phyloP scores from a whole-genome alignment of 2,888 invertebrate species.

The Ischnus inquisitorius region DNA sequence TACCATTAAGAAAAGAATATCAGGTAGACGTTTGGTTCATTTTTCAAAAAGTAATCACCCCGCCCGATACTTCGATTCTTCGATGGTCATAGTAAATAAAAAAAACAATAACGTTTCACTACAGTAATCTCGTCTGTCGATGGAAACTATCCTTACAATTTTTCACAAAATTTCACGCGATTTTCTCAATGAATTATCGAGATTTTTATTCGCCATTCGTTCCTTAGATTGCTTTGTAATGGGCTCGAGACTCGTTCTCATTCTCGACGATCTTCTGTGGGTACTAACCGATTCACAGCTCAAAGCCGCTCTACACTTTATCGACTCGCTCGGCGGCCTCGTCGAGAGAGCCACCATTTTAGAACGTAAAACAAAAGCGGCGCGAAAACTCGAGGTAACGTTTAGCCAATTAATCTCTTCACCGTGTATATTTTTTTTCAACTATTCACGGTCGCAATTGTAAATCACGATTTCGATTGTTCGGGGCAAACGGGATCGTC shows the following conservation, averaged over 20 bases:
- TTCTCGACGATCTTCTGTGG: slow-evolving; percentile 98
- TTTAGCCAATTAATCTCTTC: no score
- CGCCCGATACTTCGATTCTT: slow-evolving; percentile 1
- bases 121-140: not conserved
- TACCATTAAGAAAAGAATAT: slow-evolving; percentile 96
- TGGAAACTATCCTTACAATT: not conserved
- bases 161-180: not conserved
- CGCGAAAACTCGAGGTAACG: slow-evolving; percentile 92
- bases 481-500: no score
- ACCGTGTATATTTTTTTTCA: no score
- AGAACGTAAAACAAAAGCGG: slow-evolving; percentile 93
- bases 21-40: slow-evolving; percentile 87
- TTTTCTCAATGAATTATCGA: not conserved
- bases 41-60: not conserved
- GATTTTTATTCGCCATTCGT: slow-evolving; percentile 74
- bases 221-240: slow-evolving; percentile 95
- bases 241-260: slow-evolving; percentile 95
- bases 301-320: slow-evolving; percentile 96
- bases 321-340: slow-evolving; percentile 93
- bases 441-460: no score
- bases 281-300: slow-evolving; percentile 98
- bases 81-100: not conserved
- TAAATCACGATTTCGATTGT: no score
- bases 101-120: slow-evolving; percentile 16
- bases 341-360: slow-evolving; percentile 93